Evolutionary conservation across 2,888 invertebrate genomes (phyloP).

Genomic region (Sesia apiformis): DNA sequence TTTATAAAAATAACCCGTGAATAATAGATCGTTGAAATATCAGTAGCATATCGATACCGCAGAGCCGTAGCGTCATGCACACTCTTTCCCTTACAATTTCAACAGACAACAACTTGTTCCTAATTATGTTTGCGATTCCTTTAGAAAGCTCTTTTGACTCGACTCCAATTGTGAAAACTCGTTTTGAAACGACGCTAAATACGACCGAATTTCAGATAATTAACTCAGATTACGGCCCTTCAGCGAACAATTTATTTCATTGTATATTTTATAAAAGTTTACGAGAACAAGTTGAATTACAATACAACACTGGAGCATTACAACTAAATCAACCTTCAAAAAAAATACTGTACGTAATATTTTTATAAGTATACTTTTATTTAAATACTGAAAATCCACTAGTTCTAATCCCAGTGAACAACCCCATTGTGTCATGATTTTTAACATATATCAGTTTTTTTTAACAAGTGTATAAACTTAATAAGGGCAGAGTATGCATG

Average conservation of each 20-base stretch:
- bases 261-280: conserved; percentile 31
- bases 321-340: too few species aligned
- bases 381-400: too few species aligned
- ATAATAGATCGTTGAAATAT: background rate
- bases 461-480: too few species aligned
- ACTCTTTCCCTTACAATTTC: conserved; percentile 55
- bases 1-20: too few species aligned
- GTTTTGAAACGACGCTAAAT: conserved; percentile 63
- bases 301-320: background rate
- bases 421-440: too few species aligned
- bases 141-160: conserved; percentile 63
- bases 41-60: conserved; percentile 15
- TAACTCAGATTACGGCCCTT: conserved; percentile 65
- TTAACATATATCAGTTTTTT: too few species aligned
- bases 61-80: conserved; percentile 30
- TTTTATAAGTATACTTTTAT: too few species aligned
- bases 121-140: conserved; percentile 68
- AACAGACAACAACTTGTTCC: conserved; percentile 56
- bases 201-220: conserved; percentile 66
- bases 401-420: too few species aligned
- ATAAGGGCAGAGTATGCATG: too few species aligned
- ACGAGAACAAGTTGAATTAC: background rate
- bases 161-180: conserved; percentile 59
- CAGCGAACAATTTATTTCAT: conserved; percentile 51
- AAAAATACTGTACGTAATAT: too few species aligned